Evolutionary conservation across 2,888 invertebrate species (phyloP).

Genomic region (Ornithoptera priamus): DNA sequence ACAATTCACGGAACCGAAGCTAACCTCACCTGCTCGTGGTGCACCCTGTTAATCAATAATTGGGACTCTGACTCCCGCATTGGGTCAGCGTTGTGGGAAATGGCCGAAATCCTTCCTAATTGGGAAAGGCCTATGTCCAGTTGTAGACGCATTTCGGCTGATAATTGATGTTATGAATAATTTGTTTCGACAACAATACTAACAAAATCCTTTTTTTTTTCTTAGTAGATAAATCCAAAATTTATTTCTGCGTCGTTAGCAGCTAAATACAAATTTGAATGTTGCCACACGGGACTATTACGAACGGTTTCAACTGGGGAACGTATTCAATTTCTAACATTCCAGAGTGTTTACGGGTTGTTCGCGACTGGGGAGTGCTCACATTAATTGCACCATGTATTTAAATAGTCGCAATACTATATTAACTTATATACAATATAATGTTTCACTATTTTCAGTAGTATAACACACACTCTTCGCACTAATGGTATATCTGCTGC

Average conservation of each 20-base stretch:
- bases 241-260: not conserved
- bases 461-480: not conserved
- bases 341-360: slow-evolving; percentile 5
- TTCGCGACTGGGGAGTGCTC: slow-evolving; percentile 16
- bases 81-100: too few species aligned
- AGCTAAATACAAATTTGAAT: slow-evolving; percentile 8
- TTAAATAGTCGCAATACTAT: slow-evolving; percentile 1
- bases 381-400: slow-evolving; percentile 13
- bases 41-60: too few species aligned
- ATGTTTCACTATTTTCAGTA: not conserved
- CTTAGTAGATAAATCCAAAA: not conserved
- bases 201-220: not conserved
- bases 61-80: too few species aligned
- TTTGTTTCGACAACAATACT: too few species aligned
- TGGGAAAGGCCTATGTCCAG: too few species aligned
- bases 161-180: too few species aligned
- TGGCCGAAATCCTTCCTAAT: too few species aligned
- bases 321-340: slow-evolving; percentile 22
- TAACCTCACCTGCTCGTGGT: too few species aligned
- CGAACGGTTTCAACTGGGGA: slow-evolving; percentile 15
- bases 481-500: too few species aligned
- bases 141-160: too few species aligned
- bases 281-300: slow-evolving; percentile 1
- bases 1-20: too few species aligned
- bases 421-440: not conserved